Conservation (phyloP, 92 coral and sea anemone species). For the Ricordea florida region DNA sequence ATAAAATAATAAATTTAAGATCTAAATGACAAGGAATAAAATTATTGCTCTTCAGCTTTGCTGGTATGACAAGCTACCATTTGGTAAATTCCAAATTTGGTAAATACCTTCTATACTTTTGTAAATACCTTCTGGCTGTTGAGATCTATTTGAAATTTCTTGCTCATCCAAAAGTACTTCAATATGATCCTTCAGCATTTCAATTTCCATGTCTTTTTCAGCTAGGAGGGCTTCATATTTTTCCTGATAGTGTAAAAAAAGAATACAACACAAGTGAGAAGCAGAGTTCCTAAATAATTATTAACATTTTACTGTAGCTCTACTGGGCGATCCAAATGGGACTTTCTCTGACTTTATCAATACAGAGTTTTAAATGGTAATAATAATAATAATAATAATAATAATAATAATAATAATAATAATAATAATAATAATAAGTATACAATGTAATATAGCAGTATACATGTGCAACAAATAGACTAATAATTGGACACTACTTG, state of each 20-base stretch:
- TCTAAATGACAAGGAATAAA: no score
- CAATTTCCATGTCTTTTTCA: conserved; percentile 90
- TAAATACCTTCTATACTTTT: background rate
- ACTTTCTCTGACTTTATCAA: background rate
- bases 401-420: no score
- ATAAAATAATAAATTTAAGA: no score
- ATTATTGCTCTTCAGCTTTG: background rate
- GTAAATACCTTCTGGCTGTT: conserved; percentile 34
- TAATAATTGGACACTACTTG: no score
- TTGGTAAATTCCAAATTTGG: background rate
- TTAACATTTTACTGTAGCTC: background rate
- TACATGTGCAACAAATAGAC: no score
- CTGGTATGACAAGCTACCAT: background rate
- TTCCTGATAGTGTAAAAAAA: background rate
- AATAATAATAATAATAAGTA: no score
- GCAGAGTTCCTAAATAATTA: background rate
- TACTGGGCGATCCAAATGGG: background rate
- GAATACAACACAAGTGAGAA: background rate
- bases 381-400: no score
- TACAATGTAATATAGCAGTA: no score
- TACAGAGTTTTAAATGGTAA: no score
- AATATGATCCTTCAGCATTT: conserved; percentile 87
- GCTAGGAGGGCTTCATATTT: conserved; percentile 45
- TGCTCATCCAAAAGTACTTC: conserved; percentile 97
- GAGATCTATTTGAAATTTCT: conserved; percentile 66